Percentiles rank a stretch among this genome's conserved stretches.
phyloP scores from a whole-genome alignment of 2,888 invertebrate species.

The Drosophila bunnanda region DNA sequence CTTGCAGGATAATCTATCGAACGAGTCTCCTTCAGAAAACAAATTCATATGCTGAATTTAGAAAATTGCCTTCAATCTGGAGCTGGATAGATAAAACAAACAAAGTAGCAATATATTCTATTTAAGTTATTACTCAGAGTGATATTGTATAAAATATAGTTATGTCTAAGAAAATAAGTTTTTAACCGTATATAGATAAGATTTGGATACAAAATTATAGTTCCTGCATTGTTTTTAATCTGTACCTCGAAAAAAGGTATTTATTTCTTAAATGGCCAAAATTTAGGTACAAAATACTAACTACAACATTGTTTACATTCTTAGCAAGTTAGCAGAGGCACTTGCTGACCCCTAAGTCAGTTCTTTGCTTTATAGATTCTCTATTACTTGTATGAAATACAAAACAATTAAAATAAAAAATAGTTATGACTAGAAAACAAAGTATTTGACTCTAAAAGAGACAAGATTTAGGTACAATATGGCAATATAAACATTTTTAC shows the following conservation, averaged over 20 bases:
- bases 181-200: background rate
- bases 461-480: no score
- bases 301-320: background rate
- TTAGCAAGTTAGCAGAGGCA: background rate
- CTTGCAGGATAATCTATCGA: constrained; percentile 1
- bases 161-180: background rate
- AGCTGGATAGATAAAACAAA: no score
- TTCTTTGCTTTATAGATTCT: no score
- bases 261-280: no score
- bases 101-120: background rate
- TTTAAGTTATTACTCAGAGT: background rate
- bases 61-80: background rate
- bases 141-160: background rate
- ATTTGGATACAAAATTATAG: background rate
- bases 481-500: background rate
- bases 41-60: background rate
- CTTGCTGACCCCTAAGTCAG: background rate
- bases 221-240: no score
- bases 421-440: background rate
- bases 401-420: no score
- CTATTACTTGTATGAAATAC: no score
- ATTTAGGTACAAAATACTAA: background rate
- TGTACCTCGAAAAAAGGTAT: no score
- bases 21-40: background rate
- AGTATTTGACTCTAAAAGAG: background rate